Conservation (phyloP, 2,888 invertebrate species). For the Meloe dianella region DNA sequence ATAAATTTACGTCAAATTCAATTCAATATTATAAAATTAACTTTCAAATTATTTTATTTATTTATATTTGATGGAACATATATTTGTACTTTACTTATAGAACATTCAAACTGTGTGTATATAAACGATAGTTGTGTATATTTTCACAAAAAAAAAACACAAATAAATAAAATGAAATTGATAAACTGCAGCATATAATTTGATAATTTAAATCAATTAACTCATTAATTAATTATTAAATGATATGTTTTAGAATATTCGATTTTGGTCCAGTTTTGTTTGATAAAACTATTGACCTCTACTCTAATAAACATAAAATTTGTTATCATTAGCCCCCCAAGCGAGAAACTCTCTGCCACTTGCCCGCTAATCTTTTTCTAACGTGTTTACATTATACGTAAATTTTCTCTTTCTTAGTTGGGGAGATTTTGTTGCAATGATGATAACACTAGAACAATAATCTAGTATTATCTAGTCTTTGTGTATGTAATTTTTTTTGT, state of each 20-base stretch:
- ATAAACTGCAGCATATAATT: no score
- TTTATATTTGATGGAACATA: constrained; percentile 10
- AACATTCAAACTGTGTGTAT: neutral
- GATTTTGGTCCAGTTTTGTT: neutral
- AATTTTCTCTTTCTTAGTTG: no score
- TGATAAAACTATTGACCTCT: constrained; percentile 1
- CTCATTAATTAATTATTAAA: neutral
- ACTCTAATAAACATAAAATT: neutral
- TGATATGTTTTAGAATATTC: neutral
- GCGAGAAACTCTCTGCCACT: no score
- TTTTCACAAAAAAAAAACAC: neutral
- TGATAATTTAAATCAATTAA: neutral
- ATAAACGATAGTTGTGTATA: neutral
- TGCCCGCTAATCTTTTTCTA: no score
- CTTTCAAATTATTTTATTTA: constrained; percentile 24
- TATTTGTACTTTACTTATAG: constrained; percentile 10
- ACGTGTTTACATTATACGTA: no score
- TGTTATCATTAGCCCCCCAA: no score
- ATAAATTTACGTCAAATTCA: constrained; percentile 36
- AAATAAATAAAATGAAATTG: no score
- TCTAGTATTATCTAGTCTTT: no score
- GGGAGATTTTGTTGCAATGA: no score
- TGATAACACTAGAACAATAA: no score
- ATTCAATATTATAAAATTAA: constrained; percentile 36
- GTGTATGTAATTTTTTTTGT: no score